phyloP scores from a whole-genome alignment of 2,797 vertebrate genomes.

The Catostomus latipinnis region DNA sequence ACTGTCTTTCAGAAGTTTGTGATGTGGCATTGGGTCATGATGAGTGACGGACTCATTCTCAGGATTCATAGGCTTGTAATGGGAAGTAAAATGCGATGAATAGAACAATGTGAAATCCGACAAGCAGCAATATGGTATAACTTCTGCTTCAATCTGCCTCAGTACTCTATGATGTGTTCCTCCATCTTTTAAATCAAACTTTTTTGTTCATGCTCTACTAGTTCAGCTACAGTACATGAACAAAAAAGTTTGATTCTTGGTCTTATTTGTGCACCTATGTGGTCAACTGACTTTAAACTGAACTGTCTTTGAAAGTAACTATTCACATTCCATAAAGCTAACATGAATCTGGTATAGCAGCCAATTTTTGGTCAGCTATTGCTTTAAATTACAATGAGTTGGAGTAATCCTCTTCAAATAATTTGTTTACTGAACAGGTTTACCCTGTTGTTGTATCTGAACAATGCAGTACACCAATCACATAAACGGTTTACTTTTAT shows the following conservation, averaged over 20 bases:
- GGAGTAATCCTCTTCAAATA: too few relatives aligned
- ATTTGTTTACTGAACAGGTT: too few relatives aligned
- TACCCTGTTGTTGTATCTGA: too few relatives aligned
- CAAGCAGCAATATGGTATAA: background rate
- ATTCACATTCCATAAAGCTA: too few relatives aligned
- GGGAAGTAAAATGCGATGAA: slow-evolving; percentile 18
- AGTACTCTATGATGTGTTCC: background rate
- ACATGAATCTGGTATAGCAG: too few relatives aligned
- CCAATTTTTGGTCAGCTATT: too few relatives aligned
- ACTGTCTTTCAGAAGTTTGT: slow-evolving; percentile 28
- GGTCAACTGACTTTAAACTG: background rate
- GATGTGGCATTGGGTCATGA: slow-evolving; percentile 28
- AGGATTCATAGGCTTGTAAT: slow-evolving; percentile 21
- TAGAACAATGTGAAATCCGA: background rate
- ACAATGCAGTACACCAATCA: slow-evolving; percentile 1
- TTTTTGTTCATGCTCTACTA: too few relatives aligned
- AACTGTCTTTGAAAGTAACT: background rate
- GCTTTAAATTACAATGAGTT: too few relatives aligned
- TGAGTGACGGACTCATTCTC: slow-evolving; percentile 33
- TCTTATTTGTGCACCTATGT: too few relatives aligned
- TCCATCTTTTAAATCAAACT: too few relatives aligned
- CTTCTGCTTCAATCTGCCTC: background rate
- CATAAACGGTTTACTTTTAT: background rate
- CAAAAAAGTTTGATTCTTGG: too few relatives aligned
- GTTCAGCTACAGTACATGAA: background rate